Conservation (phyloP, 1,140 invertebrate species). For the Bombus cullumanus region DNA sequence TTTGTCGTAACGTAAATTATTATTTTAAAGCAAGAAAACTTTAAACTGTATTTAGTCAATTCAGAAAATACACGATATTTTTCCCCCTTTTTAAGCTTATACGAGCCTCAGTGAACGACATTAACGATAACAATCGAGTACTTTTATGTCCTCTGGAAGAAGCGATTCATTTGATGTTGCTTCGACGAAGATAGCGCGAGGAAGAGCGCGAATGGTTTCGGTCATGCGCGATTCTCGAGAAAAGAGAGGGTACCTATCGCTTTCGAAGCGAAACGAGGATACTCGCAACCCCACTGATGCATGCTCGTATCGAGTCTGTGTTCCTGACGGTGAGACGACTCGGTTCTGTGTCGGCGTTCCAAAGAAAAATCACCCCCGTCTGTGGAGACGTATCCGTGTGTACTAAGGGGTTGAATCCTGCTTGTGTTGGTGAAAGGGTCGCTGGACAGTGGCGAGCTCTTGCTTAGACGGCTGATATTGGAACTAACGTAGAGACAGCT, state of each 20-base stretch:
- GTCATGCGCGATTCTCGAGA: slow-evolving; percentile 76
- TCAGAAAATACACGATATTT: neutral
- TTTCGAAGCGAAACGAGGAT: slow-evolving; percentile 72
- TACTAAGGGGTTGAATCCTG: slow-evolving; percentile 72
- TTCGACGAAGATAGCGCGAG: slow-evolving; percentile 60
- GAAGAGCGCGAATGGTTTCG: slow-evolving; percentile 73
- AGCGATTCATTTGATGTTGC: slow-evolving; percentile 13
- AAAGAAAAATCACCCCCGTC: slow-evolving; percentile 78
- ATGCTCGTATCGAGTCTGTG: slow-evolving; percentile 41
- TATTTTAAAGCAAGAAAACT: neutral
- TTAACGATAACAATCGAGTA: slow-evolving; percentile 11
- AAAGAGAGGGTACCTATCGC: slow-evolving; percentile 68
- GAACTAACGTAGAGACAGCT: slow-evolving; percentile 74
- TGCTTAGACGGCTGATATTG: slow-evolving; percentile 76
- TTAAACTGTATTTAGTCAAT: neutral
- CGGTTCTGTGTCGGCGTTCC: slow-evolving; percentile 65
- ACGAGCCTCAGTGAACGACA: neutral
- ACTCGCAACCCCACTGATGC: slow-evolving; percentile 50
- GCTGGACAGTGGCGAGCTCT: slow-evolving; percentile 83
- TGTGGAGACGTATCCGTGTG: slow-evolving; percentile 66
- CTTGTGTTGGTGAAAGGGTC: slow-evolving; percentile 76
- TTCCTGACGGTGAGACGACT: slow-evolving; percentile 68
- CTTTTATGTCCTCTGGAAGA: slow-evolving; percentile 1
- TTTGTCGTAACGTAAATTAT: neutral
- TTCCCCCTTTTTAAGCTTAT: neutral